Percentiles rank a stretch among this genome's conserved stretches.
Evolutionary conservation across 2,113 vertebrate genomes (phyloP).

Genomic region (Neodontobutis hainanensis): DNA sequence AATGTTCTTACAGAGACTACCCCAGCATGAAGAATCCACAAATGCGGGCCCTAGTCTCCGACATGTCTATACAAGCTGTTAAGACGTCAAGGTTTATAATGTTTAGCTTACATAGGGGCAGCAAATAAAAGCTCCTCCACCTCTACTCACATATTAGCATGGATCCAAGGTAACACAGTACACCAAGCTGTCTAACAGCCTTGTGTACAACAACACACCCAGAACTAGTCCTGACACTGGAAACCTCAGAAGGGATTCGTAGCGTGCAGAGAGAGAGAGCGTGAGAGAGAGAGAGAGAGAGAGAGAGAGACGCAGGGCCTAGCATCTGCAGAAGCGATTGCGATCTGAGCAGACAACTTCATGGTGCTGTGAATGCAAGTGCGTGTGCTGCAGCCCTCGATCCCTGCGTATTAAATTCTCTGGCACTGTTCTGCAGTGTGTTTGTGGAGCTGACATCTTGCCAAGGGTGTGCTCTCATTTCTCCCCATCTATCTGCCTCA

Average conservation of each 20-base stretch:
- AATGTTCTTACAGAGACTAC: not conserved
- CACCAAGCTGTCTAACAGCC: conserved; percentile 30
- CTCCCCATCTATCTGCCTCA: conserved; percentile 40
- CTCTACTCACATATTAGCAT: conserved; percentile 22
- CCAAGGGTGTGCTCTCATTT: conserved; percentile 61
- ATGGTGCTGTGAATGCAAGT: conserved; percentile 19
- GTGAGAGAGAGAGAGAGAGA: conserved; percentile 30
- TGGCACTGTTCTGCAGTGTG: conserved; percentile 55
- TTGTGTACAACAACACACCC: conserved; percentile 29
- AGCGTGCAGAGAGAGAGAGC: not conserved
- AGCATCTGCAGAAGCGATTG: conserved; percentile 68
- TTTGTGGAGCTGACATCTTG: conserved; percentile 62
- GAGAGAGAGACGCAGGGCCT: conserved; percentile 38
- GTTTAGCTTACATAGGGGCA: conserved; percentile 16
- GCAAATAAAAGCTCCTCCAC: conserved; percentile 18
- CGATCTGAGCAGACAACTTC: conserved; percentile 59
- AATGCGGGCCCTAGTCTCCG: not conserved
- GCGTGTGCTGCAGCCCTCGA: conserved; percentile 37
- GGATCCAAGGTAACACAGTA: conserved; percentile 14
- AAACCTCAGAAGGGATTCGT: conserved; percentile 57
- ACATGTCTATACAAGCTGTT: not conserved
- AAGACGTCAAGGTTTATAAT: not conserved
- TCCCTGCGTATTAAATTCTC: conserved; percentile 65
- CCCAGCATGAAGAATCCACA: not conserved
- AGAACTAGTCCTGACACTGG: conserved; percentile 41